phyloP scores from a whole-genome alignment of 2,113 vertebrate species.

The Pycnonotus jocosus region DNA sequence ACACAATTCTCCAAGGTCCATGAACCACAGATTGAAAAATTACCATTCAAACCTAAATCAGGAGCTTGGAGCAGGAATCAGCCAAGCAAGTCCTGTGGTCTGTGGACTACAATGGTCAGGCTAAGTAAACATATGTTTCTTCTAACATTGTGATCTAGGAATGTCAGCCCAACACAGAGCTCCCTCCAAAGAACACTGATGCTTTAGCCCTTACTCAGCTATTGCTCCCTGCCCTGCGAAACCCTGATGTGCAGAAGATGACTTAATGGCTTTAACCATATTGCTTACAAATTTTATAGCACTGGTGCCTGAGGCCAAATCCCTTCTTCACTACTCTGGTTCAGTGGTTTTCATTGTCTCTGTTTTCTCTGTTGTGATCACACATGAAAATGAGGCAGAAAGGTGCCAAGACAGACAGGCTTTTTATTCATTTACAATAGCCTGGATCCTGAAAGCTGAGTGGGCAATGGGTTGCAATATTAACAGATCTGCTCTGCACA shows the following conservation, averaged over 20 bases:
- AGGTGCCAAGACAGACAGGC: neutral
- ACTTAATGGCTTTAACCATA: conserved; percentile 19
- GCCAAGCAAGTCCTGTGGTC: neutral
- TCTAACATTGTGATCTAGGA: neutral
- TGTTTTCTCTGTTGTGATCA: conserved; percentile 1
- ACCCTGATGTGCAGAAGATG: neutral
- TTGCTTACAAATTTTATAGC: conserved; percentile 7
- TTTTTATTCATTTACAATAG: neutral
- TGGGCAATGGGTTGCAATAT: neutral
- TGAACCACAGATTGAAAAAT: neutral
- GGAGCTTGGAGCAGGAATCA: neutral
- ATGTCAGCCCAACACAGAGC: neutral
- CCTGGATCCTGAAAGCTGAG: neutral
- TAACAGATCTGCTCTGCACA: neutral
- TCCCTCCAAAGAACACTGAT: neutral
- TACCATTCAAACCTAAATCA: neutral
- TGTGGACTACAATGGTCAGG: neutral
- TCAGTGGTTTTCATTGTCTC: conserved; percentile 14
- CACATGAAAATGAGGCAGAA: neutral
- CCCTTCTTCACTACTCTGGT: conserved; percentile 2
- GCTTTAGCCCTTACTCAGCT: neutral
- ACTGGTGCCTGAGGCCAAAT: neutral
- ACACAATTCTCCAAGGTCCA: neutral
- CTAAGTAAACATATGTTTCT: neutral
- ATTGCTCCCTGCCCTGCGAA: neutral